Percentiles rank a stretch among this genome's conserved stretches.
phyloP scores from a whole-genome alignment of 2,888 invertebrate genomes.

The Phortica magna region DNA sequence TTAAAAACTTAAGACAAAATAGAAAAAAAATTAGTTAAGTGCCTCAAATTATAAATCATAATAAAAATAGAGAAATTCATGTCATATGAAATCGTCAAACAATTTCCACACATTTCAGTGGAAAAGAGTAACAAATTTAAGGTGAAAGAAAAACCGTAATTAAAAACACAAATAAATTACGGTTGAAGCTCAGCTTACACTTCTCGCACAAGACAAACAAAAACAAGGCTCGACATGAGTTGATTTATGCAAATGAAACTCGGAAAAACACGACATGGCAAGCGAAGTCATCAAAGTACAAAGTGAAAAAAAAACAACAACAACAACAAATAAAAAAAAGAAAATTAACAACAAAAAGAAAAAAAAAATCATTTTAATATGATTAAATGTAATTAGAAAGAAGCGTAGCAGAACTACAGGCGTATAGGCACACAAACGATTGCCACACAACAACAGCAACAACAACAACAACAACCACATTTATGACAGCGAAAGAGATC shows the following conservation, averaged over 20 bases:
- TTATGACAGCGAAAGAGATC: constrained; percentile 48
- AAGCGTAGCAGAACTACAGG: not conserved
- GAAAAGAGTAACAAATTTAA: not conserved
- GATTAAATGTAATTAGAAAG: constrained; percentile 63
- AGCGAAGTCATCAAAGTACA: constrained; percentile 13
- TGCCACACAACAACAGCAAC: not conserved
- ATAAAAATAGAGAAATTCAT: constrained; percentile 18
- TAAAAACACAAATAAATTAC: constrained; percentile 16
- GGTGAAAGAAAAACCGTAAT: not conserved
- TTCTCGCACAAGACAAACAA: not conserved
- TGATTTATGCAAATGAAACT: constrained; percentile 25
- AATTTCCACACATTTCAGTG: not conserved
- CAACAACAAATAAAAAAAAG: too few species aligned
- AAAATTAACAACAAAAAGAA: too few species aligned
- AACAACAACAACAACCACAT: not conserved
- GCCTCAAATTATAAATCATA: constrained; percentile 3
- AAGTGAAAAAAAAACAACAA: constrained; percentile 28
- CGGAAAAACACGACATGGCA: constrained; percentile 31
- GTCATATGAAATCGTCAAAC: not conserved
- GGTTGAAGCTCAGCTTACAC: not conserved
- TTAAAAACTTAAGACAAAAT: not conserved
- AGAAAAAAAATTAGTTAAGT: not conserved
- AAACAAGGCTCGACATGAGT: not conserved
- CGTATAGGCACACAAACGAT: too few species aligned
- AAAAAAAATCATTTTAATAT: constrained; percentile 57